Evolutionary conservation across 1,140 invertebrate genomes (phyloP).

Genomic region (Papilio machaon): DNA sequence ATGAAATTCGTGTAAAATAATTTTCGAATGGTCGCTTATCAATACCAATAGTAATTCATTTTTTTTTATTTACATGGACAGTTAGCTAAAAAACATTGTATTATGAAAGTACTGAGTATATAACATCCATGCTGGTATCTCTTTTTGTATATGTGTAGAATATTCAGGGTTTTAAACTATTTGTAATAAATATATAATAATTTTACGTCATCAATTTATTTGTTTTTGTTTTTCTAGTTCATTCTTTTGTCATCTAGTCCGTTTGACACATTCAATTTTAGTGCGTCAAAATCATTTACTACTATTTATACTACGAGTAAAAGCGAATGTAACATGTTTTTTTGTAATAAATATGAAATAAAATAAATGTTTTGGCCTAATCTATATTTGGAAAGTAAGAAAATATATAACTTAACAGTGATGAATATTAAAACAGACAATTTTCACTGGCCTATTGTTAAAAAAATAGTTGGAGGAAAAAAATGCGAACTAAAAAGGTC

Average conservation of each 20-base stretch:
- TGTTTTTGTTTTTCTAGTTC: no score
- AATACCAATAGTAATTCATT: no score
- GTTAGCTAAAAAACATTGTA: no score
- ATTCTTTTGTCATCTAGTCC: neutral
- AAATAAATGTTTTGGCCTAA: neutral
- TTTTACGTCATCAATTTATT: neutral
- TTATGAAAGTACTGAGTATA: no score
- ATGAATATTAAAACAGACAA: no score
- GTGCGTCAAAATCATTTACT: neutral
- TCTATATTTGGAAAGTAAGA: neutral
- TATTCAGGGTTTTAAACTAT: constrained; percentile 53
- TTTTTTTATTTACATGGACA: no score
- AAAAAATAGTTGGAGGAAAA: neutral
- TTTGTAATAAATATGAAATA: no score
- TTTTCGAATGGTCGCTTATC: no score
- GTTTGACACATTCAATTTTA: neutral
- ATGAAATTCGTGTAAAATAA: no score
- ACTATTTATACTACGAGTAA: no score
- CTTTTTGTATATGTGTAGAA: constrained; percentile 42
- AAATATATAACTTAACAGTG: neutral
- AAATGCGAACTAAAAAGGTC: neutral
- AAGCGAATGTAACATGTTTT: no score
- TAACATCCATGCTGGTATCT: neutral
- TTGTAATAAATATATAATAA: constrained; percentile 36
- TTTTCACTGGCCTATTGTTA: no score